Evolutionary conservation across 2,797 vertebrate species (phyloP).

Genomic region (Benthosema pterotum): DNA sequence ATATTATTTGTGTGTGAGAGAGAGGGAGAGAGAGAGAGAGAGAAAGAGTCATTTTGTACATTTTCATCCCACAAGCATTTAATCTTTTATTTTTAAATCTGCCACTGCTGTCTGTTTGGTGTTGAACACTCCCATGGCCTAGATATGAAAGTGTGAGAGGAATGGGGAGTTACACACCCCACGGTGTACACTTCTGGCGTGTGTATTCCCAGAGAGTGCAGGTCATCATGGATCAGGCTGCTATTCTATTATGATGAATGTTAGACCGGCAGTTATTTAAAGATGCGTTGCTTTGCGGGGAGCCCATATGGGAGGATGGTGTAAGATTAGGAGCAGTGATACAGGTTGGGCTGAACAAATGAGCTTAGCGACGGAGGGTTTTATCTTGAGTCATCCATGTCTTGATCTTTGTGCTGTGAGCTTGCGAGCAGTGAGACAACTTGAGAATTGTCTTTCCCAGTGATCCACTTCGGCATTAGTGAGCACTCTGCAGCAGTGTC

Average conservation of each 20-base stretch:
- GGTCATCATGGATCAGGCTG: constrained; percentile 44
- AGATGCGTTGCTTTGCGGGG: constrained; percentile 69
- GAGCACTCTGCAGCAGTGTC: no score
- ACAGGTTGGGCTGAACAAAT: constrained; percentile 50
- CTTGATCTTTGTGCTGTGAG: constrained; percentile 1
- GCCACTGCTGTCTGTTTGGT: constrained; percentile 71
- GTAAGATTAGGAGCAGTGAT: constrained; percentile 63
- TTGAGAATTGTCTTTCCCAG: not conserved
- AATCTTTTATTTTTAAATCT: constrained; percentile 84
- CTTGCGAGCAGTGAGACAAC: not conserved
- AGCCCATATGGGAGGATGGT: constrained; percentile 63
- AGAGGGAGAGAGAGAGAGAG: constrained; percentile 5
- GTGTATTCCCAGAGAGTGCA: constrained; percentile 45
- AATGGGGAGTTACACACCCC: constrained; percentile 56
- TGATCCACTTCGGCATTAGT: no score
- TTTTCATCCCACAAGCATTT: constrained; percentile 70
- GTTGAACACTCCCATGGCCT: constrained; percentile 70
- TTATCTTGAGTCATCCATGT: constrained; percentile 15
- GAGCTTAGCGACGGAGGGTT: constrained; percentile 20
- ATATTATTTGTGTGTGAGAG: not conserved
- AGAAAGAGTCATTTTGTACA: constrained; percentile 50
- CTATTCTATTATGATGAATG: constrained; percentile 47
- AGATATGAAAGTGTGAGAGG: constrained; percentile 77
- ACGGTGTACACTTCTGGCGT: constrained; percentile 48
- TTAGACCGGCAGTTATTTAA: constrained; percentile 71